These are phyloP conservation scores for Drosophila rellima DNA, from an alignment of 2,888 invertebrate species.

Conservation along the genomic window DNA sequence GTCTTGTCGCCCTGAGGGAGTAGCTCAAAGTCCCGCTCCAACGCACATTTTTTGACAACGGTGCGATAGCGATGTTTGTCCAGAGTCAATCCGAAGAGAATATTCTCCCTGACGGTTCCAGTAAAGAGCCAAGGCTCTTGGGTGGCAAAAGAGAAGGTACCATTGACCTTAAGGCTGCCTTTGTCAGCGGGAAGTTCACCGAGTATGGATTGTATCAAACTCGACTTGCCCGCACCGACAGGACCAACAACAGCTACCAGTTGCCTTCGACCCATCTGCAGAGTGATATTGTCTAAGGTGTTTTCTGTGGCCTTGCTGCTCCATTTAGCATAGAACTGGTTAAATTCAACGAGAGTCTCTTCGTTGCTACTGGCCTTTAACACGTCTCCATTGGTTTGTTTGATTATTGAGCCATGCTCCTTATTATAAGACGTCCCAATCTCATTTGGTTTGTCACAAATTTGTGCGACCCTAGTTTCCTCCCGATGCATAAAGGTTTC, in stretches of 20 bases:
- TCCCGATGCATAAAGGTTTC: conserved; percentile 88
- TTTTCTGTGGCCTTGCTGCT: conserved; percentile 87
- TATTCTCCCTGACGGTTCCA: conserved; percentile 88
- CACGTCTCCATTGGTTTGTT: conserved; percentile 12
- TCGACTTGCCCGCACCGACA: conserved; percentile 89
- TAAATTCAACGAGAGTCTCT: conserved; percentile 86
- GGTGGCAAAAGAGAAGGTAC: conserved; percentile 90
- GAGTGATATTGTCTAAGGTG: conserved; percentile 89
- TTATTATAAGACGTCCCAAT: conserved; percentile 17
- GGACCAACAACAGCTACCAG: conserved; percentile 90
- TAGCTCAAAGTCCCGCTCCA: conserved; percentile 87
- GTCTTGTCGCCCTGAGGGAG: conserved; percentile 88
- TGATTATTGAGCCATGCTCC: conserved; percentile 44
- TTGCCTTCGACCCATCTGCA: conserved; percentile 88
- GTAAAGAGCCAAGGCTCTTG: conserved; percentile 94
- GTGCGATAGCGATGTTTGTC: conserved; percentile 88
- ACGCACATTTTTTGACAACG: conserved; percentile 86
- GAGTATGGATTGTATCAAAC: conserved; percentile 87
- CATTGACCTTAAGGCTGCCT: conserved; percentile 87
- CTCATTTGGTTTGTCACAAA: conserved; percentile 69
- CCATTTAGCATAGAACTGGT: conserved; percentile 90
- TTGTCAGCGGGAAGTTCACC: conserved; percentile 86
- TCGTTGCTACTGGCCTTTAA: conserved; percentile 20
- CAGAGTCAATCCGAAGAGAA: conserved; percentile 88
- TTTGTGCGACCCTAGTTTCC: conserved; percentile 83